phyloP scores from a whole-genome alignment of 2,888 invertebrate species.

The Leucozona laternaria region DNA sequence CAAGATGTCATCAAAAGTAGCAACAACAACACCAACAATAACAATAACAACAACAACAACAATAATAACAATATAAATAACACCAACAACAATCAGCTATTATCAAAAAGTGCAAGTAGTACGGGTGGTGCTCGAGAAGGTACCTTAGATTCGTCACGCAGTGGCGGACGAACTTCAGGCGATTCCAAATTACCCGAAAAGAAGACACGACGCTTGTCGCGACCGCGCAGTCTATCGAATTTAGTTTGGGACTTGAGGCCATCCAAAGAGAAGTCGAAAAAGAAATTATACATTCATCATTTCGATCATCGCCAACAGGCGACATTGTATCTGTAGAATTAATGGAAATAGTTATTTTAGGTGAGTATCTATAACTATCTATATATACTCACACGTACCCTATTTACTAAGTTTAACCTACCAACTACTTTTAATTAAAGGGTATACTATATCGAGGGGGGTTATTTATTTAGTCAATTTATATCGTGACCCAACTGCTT shows the following conservation, averaged over 20 bases:
- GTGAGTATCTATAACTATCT: no score
- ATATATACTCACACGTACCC: no score
- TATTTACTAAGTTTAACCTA: no score
- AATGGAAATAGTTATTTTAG: conserved; percentile 57
- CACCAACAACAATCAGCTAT: conserved; percentile 76
- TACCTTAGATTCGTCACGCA: conserved; percentile 95
- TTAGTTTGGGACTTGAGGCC: conserved; percentile 91
- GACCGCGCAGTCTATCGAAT: conserved; percentile 94
- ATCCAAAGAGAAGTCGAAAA: conserved; percentile 84
- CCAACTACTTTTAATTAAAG: not conserved
- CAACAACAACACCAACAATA: conserved; percentile 33
- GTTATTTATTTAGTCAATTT: not conserved
- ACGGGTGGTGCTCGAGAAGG: conserved; percentile 87
- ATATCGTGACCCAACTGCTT: conserved; percentile 41
- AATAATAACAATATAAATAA: conserved; percentile 59
- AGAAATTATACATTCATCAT: conserved; percentile 84
- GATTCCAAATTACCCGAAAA: conserved; percentile 95
- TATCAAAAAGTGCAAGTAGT: conserved; percentile 81
- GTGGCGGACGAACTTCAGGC: conserved; percentile 93
- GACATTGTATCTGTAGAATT: conserved; percentile 83
- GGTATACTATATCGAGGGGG: not conserved
- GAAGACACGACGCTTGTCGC: conserved; percentile 90
- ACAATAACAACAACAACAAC: no score
- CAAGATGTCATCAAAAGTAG: conserved; percentile 82
- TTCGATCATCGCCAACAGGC: conserved; percentile 84